These are phyloP conservation scores for Zele albiditarsus DNA, from an alignment of 2,888 invertebrate genomes.

Conservation along the genomic window DNA sequence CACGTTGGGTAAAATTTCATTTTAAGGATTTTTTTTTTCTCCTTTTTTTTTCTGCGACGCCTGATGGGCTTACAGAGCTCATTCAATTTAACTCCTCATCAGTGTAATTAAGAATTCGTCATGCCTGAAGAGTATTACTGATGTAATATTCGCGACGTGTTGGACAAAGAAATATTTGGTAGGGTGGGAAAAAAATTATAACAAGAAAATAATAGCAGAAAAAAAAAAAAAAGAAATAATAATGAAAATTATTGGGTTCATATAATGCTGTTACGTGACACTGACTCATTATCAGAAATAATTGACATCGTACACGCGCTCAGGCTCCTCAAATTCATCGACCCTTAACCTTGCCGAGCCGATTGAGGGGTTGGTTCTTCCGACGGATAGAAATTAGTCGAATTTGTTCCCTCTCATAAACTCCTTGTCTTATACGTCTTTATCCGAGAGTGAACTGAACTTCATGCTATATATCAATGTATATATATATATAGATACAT, in stretches of 20 bases:
- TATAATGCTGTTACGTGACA: slow-evolving; percentile 37
- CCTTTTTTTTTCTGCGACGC: neutral
- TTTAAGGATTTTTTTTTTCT: neutral
- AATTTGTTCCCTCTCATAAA: slow-evolving; percentile 14
- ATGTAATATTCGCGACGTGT: neutral
- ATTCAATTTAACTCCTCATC: slow-evolving; percentile 26
- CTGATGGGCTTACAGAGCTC: neutral
- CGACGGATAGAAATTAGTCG: slow-evolving; percentile 21
- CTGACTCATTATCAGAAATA: slow-evolving; percentile 41
- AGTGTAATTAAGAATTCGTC: slow-evolving; percentile 31
- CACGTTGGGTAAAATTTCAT: neutral
- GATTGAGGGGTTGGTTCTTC: slow-evolving; percentile 21
- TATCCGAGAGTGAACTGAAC: neutral
- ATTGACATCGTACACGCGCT: slow-evolving; percentile 41
- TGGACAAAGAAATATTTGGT: neutral
- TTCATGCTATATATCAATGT: neutral
- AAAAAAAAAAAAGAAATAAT: neutral
- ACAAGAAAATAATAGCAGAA: neutral
- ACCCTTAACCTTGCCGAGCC: slow-evolving; percentile 8
- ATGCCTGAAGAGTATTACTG: neutral
- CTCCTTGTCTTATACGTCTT: slow-evolving; percentile 6
- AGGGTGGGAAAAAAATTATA: neutral
- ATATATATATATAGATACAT: slow-evolving; percentile 17
- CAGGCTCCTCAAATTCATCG: slow-evolving; percentile 19
- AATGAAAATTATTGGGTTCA: slow-evolving; percentile 11